Base-by-base conservation (phyloP, 2,797 vertebrate species). In the Bovichtus variegatus region DNA sequence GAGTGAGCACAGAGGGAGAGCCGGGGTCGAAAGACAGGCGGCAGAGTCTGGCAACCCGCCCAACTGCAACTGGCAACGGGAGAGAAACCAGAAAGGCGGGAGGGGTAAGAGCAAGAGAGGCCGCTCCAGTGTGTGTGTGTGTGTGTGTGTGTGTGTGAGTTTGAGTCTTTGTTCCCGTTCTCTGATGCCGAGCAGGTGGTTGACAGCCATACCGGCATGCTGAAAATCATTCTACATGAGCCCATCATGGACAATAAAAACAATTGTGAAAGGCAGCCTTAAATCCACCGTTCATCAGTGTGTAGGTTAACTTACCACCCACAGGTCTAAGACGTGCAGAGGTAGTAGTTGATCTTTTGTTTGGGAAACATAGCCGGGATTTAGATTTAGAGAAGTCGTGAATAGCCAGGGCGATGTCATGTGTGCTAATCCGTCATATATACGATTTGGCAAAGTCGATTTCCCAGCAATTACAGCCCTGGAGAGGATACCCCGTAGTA, bases 391-490 rank as follows among this genome's bases (percentile, higher is more conserved):
- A 59, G 49, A 78, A 49, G 74, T 73, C 10, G 9, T 81, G 85
- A 93, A 88, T 51, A 81, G 83, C 80, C 73, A 57, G 68, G 63
- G 29, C 72, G 27, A 80, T 76, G 84, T 69, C 69, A 71, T 81
- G 74, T 85, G 78, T 58, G 82, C 79, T 90, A 93, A 94, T 92
- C 91, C 61, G 36, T 76, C 71, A 77, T 79, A 86, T 83, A 83
- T 72, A 91, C 65, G 51, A 78, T 78, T 86, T 68, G 74, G 71
- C 72, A 74, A 61, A 82, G 86, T 89, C 63, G 23, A 83, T 88
- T 94, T 93, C 91, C 94, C 88, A 93, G 90, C 89, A 76, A 89
- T 87, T 80, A 71, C 60, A 74, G 67, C 44, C 60, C 58, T n/a
- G 75, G 78, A 78, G 61, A 71, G 64, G 53, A 86, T 78, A 71